These are phyloP conservation scores for Calyptommatus sinebrachiatus DNA, from an alignment of 2,113 vertebrate genomes.

Conservation along the genomic window DNA sequence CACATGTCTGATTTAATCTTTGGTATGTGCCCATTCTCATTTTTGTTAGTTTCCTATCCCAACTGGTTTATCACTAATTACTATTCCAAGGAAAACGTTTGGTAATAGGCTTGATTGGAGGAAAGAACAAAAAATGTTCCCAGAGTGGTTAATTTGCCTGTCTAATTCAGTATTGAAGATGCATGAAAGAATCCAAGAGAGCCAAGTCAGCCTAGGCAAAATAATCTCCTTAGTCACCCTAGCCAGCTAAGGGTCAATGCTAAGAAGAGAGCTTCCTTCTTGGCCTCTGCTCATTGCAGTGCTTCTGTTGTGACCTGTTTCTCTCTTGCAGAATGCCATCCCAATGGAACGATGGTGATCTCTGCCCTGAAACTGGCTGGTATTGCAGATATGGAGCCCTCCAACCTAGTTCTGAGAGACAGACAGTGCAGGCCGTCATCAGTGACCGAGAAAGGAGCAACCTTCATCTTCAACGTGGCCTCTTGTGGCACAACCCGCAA, in stretches of 20 bases:
- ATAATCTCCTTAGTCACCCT: background rate
- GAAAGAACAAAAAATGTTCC: too few species aligned
- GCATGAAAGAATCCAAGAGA: too few species aligned
- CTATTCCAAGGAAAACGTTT: background rate
- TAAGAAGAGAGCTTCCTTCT: background rate
- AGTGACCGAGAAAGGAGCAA: slow-evolving; percentile 50
- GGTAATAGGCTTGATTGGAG: too few species aligned
- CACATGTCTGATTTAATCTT: too few species aligned
- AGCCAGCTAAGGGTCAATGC: background rate
- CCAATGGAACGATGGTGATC: slow-evolving; percentile 56
- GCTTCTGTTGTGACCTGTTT: background rate
- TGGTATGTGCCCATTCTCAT: too few species aligned
- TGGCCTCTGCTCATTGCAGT: too few species aligned
- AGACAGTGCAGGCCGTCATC: slow-evolving; percentile 37
- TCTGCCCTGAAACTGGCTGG: slow-evolving; percentile 45
- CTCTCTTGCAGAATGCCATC: slow-evolving; percentile 55
- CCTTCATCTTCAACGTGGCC: slow-evolving; percentile 53
- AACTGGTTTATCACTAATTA: background rate
- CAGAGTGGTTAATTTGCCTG: background rate
- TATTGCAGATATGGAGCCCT: slow-evolving; percentile 42
- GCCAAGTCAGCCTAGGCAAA: background rate
- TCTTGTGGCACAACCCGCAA: slow-evolving; percentile 58
- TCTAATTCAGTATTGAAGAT: too few species aligned
- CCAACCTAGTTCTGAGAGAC: slow-evolving; percentile 52
- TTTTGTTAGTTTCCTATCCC: background rate